These are phyloP conservation scores for Xiphophorus hellerii DNA, from an alignment of 2,113 vertebrate genomes.

Conservation along the genomic window DNA sequence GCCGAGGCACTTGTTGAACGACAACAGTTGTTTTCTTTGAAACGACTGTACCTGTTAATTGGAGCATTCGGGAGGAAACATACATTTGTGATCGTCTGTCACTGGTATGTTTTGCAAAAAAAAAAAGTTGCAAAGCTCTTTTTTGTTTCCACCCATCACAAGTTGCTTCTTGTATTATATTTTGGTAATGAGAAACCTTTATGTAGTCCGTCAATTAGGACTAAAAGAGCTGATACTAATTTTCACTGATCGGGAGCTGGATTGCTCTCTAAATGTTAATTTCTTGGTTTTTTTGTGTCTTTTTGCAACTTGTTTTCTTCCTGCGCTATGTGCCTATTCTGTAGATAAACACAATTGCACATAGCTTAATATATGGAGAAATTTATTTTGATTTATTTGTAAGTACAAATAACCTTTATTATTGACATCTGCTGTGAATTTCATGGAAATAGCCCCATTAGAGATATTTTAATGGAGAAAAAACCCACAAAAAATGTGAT, in stretches of 20 bases:
- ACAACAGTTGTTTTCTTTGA: too few species aligned
- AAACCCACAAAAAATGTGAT: background rate
- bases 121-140: background rate
- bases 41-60: background rate
- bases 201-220: background rate
- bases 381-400: background rate
- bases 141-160: background rate
- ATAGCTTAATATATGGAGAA: background rate
- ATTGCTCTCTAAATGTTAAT: background rate
- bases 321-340: background rate
- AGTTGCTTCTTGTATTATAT: too few species aligned
- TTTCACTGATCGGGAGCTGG: background rate
- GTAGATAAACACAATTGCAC: background rate
- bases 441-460: background rate
- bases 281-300: background rate
- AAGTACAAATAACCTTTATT: background rate
- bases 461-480: background rate
- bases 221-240: background rate
- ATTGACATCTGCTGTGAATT: background rate
- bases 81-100: background rate
- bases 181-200: background rate
- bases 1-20: background rate
- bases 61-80: background rate
- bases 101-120: background rate
- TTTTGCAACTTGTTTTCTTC: background rate